phyloP scores from a whole-genome alignment of 2,888 invertebrate species.

The Icerya purchasi region DNA sequence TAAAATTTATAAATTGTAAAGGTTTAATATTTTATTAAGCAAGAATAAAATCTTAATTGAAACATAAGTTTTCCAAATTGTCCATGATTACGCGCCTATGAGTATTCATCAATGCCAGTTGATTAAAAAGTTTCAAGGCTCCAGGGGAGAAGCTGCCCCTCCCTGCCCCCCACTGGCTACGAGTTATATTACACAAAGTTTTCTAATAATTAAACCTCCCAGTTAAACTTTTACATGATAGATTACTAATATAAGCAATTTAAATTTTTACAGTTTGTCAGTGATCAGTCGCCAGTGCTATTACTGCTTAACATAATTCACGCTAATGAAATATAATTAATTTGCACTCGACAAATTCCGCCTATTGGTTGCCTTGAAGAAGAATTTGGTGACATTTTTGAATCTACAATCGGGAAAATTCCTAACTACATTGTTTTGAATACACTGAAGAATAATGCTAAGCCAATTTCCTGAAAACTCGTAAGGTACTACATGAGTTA shows the following conservation, averaged over 20 bases:
- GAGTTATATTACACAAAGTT: background rate
- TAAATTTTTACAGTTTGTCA: constrained; percentile 1
- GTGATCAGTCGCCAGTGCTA: background rate
- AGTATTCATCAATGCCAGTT: too few species aligned
- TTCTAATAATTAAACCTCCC: background rate
- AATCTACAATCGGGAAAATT: constrained; percentile 3
- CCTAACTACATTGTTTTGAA: constrained; percentile 1
- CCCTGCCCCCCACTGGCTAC: too few species aligned
- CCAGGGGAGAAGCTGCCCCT: too few species aligned
- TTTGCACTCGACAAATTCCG: background rate
- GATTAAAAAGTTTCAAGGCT: too few species aligned
- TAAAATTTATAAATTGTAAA: too few species aligned
- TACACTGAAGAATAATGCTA: background rate
- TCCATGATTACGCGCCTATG: too few species aligned
- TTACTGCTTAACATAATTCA: constrained; percentile 4
- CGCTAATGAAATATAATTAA: background rate
- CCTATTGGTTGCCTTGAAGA: background rate
- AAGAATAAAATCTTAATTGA: too few species aligned
- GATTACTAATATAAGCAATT: constrained; percentile 4
- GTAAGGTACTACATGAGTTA: constrained; percentile 15
- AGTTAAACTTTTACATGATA: background rate
- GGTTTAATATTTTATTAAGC: too few species aligned
- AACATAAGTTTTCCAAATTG: too few species aligned
- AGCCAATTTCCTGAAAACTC: constrained; percentile 13
- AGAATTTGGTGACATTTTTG: constrained; percentile 9